phyloP scores from a whole-genome alignment of 2,888 invertebrate species.

The Cantharis lateralis region DNA sequence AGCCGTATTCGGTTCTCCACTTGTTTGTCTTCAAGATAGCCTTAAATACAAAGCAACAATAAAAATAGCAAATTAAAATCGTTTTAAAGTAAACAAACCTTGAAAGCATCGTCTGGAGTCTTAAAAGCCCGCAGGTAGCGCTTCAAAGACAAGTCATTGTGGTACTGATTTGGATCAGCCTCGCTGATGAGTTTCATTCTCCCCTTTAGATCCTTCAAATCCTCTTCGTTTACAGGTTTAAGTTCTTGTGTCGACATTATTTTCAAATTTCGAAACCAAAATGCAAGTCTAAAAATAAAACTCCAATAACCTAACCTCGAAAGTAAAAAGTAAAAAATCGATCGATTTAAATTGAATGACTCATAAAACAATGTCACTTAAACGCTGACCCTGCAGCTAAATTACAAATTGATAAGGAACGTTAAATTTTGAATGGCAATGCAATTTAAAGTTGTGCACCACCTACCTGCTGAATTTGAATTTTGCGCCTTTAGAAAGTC shows the following conservation, averaged over 20 bases:
- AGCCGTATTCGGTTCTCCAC: slow-evolving; percentile 77
- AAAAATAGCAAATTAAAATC: background rate
- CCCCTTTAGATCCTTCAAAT: slow-evolving; percentile 69
- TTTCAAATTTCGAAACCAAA: background rate
- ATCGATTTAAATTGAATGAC: background rate
- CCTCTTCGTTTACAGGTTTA: slow-evolving; percentile 65
- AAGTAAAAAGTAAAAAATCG: background rate
- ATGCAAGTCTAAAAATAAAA: background rate
- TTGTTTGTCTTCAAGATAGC: slow-evolving; percentile 79
- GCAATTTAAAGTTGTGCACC: background rate
- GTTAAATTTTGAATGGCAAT: background rate
- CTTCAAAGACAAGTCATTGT: slow-evolving; percentile 73
- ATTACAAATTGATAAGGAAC: background rate
- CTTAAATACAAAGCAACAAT: slow-evolving; percentile 52
- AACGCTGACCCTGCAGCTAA: background rate
- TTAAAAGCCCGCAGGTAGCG: slow-evolving; percentile 77
- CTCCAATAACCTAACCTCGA: background rate
- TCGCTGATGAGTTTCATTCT: slow-evolving; percentile 74
- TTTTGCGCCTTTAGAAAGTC: background rate
- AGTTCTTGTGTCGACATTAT: background rate
- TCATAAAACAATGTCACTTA: background rate
- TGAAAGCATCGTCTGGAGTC: slow-evolving; percentile 73
- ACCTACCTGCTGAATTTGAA: background rate
- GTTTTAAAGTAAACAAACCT: slow-evolving; percentile 57
- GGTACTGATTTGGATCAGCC: slow-evolving; percentile 75